phyloP scores from a whole-genome alignment of 2,797 vertebrate genomes.

The Hapalemur alaotrensis region DNA sequence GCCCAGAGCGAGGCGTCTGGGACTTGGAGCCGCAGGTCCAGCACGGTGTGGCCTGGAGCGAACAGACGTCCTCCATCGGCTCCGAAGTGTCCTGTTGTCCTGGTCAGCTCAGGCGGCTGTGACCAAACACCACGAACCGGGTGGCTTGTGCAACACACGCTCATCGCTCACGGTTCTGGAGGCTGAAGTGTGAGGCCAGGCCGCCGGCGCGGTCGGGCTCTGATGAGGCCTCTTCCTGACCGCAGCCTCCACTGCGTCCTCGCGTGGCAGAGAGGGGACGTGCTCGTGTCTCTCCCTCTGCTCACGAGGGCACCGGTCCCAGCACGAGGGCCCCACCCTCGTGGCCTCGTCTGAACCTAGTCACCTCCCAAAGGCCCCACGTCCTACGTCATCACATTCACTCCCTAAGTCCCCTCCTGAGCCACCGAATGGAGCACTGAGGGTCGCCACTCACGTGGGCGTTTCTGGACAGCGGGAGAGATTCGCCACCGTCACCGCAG shows the following conservation, averaged over 20 bases:
- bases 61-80: too few species aligned
- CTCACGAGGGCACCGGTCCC: not conserved
- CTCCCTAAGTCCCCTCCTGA: not conserved
- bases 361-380: not conserved
- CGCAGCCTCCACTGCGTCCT: not conserved
- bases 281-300: not conserved
- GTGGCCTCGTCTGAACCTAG: not conserved
- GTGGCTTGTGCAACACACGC: not conserved
- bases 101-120: not conserved
- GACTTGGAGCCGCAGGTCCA: not conserved
- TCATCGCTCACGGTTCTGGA: not conserved
- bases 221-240: not conserved
- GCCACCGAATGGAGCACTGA: accelerated
- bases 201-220: accelerated
- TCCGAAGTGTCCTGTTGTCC: not conserved
- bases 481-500: accelerated
- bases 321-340: not conserved
- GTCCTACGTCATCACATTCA: not conserved
- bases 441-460: accelerated
- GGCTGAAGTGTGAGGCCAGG: not conserved
- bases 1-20: not conserved
- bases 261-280: not conserved
- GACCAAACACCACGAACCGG: not conserved
- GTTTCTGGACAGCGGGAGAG: not conserved
- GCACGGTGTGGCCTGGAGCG: not conserved